Percentiles rank a stretch among this genome's conserved stretches.
Evolutionary conservation across 2,113 vertebrate genomes (phyloP).

Genomic region (Mustelus asterias): DNA sequence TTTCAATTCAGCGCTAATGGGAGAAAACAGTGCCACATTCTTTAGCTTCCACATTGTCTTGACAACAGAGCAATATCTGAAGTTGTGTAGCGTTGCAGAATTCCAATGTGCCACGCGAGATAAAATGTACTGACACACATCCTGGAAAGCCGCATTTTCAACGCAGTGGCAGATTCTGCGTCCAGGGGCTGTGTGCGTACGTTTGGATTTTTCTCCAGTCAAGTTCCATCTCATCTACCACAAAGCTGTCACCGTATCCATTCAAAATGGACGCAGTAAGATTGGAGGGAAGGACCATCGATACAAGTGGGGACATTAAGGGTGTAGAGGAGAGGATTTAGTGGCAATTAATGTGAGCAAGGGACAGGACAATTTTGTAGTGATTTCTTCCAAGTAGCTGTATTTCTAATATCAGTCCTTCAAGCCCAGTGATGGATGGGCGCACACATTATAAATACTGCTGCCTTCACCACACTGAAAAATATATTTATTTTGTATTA

Average conservation of each 20-base stretch:
- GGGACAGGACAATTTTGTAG: background rate
- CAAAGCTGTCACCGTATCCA: background rate
- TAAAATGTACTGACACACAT: background rate
- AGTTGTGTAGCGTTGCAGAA: background rate
- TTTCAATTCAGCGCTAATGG: background rate
- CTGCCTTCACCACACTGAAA: background rate
- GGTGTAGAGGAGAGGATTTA: background rate
- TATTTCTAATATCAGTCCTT: background rate
- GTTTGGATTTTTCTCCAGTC: background rate
- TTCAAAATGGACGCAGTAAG: background rate
- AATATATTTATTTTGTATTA: slow-evolving; percentile 3
- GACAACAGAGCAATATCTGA: background rate
- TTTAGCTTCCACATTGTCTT: background rate
- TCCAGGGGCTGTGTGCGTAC: background rate
- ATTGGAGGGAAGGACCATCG: background rate
- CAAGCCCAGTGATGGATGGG: background rate
- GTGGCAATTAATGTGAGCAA: slow-evolving; percentile 1
- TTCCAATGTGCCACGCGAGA: background rate
- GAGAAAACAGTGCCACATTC: background rate
- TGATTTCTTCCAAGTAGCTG: background rate
- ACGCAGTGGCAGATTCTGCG: background rate
- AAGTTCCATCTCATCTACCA: background rate
- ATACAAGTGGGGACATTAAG: background rate
- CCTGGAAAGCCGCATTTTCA: background rate
- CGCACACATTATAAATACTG: background rate